Base-by-base conservation (phyloP, 2,888 invertebrate genomes). In the Habrosyne pyritoides region DNA sequence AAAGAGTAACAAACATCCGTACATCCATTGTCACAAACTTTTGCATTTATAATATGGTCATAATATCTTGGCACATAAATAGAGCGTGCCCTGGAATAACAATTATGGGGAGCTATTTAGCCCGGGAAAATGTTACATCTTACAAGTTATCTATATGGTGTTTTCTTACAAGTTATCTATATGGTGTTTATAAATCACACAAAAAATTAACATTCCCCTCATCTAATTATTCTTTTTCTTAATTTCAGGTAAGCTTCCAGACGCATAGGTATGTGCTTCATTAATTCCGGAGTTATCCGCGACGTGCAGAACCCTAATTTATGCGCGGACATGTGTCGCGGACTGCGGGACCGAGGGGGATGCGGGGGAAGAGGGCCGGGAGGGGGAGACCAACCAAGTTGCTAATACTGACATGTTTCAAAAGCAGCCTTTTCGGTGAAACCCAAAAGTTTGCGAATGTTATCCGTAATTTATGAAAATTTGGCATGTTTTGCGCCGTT, bases 211-310 rank as follows among this genome's bases (percentile, higher is more conserved):
- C 28, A 53, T 53, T 46, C 53, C 10, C 28, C 18, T 28, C 54
- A 60, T 58, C 54, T 51, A 61, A 60, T 64, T 59, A 57, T 61
- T 52, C 47, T 59, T 55, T 60, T 63, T 65, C 66, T 71, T 73
- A 71, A 67, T 81, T 83, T 47, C 84, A 87, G 87, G 87, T 87
- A 84, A 81, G 80, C 63, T 53, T 26, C 22, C 18, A 47, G 28
- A 7, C 46, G 53, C 33, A 18, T 18, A 28, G 22, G 21, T 36
- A 48, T 33, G 52, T 48, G 57, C 28, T 54, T 49, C 61, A 66
- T 71, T 67, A 81, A 83, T 83, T 77, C 59, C 22, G 46, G 2
- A 18, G 68, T 72, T 71, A 64, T 60, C 53, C 26, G 58, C 52
- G 55, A 56, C 56, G 53, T 61, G 55, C 64, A 63, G 64, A 47